Conservation (phyloP, 2,888 invertebrate species). For the Chesias legatella region DNA sequence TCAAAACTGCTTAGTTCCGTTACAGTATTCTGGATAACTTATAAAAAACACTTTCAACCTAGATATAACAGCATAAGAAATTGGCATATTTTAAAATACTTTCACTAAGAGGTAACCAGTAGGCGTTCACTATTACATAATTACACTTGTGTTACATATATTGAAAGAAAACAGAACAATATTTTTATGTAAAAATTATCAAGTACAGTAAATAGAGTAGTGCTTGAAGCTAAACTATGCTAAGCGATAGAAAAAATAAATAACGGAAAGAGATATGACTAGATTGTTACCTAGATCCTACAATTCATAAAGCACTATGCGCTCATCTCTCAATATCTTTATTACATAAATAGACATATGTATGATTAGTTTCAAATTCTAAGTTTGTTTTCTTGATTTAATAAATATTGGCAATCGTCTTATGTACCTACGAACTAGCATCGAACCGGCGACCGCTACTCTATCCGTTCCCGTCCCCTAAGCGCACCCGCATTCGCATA, state of each 20-base stretch:
- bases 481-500: constrained; percentile 37
- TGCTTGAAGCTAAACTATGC: constrained; percentile 81
- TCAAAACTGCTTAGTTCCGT: constrained; percentile 29
- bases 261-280: constrained; percentile 77
- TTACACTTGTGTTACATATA: constrained; percentile 30
- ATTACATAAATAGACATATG: constrained; percentile 78
- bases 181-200: constrained; percentile 33
- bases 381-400: constrained; percentile 71
- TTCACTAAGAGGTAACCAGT: constrained; percentile 24
- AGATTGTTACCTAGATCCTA: constrained; percentile 77
- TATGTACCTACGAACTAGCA: constrained; percentile 63
- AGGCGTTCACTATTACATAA: constrained; percentile 22
- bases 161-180: constrained; percentile 29
- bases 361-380: constrained; percentile 76
- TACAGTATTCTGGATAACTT: constrained; percentile 80
- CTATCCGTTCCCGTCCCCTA: constrained; percentile 16
- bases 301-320: constrained; percentile 79
- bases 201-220: constrained; percentile 44
- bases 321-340: constrained; percentile 75
- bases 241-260: constrained; percentile 75
- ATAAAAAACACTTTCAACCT: constrained; percentile 50
- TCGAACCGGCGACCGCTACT: too few relatives aligned
- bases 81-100: constrained; percentile 18
- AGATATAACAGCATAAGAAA: constrained; percentile 26
- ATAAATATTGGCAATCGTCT: constrained; percentile 77